Base-by-base conservation (phyloP, 2,113 vertebrate species). In the Myiopsitta monachus region DNA sequence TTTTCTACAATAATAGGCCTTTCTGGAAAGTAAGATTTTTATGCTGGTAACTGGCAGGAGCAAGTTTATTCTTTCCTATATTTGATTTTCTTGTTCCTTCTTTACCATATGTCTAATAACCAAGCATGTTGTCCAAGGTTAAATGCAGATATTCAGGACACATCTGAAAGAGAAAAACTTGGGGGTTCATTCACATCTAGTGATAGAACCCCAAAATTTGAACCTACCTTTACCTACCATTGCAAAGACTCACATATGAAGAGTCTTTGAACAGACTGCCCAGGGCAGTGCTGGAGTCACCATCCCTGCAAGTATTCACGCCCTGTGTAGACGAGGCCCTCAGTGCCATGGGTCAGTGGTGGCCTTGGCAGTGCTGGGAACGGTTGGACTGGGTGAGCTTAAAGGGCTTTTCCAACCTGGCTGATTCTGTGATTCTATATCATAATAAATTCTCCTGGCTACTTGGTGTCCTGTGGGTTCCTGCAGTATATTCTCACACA, bases 221-320 rank as follows among this genome's bases (percentile, higher is more conserved):
- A 61, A 41, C 73, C 33, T 69, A 27, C 14, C 47, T 57, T 80
- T 51, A 30, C 22, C 39, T 83, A 8, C 26, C 30, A 7, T 77
- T 90, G 76, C 49, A 38, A 21, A 68, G 41, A 39, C 16, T 78
- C 19, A 1, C 7, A 12, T 36, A 39, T 38, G 57, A 27, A 41
- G 23, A 80, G 14, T 24, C 21, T 57, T 51, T n/a, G 55, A 23
- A 23, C 21, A 59, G 33, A 33, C 55, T 59, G 55, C 13, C 55
- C 55, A 59, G 55, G 33, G 55, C 55, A 10, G 55, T 1, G 21
- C 55, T 59, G 55, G 2, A 59, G 33, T 23, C 55, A n/a, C 33
- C 1, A 0, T 10, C 33, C 55, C 21, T n/a, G 6, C 21, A n/a
- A 23, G 21, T 7, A 33, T 10, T n/a, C 55, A 59, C 21, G 23